phyloP scores from a whole-genome alignment of 1,140 invertebrate species.

The Semibalanus balanoides region DNA sequence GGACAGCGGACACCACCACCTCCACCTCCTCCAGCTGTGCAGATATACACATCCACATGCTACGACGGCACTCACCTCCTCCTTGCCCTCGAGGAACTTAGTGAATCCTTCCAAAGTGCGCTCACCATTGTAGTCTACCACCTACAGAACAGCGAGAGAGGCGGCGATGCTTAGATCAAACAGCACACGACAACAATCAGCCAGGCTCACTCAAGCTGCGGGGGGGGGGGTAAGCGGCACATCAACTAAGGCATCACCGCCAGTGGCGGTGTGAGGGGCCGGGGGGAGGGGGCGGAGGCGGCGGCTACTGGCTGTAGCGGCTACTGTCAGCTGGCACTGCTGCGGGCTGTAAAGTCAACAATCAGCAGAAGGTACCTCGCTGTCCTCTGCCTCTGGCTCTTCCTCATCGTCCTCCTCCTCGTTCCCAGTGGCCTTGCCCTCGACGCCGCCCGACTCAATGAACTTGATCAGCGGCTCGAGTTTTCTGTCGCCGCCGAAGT shows the following conservation, averaged over 20 bases:
- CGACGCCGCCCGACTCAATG: slow-evolving; percentile 54
- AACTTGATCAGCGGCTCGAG: slow-evolving; percentile 85
- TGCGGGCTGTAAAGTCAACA: no score
- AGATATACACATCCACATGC: no score
- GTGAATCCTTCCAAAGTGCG: slow-evolving; percentile 82
- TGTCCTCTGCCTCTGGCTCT: background rate
- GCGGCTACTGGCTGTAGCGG: slow-evolving; percentile 6
- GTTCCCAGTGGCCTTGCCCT: slow-evolving; percentile 36
- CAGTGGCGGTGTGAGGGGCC: slow-evolving; percentile 13
- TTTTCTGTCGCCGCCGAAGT: slow-evolving; percentile 89
- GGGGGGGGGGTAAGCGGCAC: slow-evolving; percentile 6
- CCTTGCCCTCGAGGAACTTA: slow-evolving; percentile 66
- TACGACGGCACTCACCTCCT: slow-evolving; percentile 7
- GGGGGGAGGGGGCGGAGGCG: background rate
- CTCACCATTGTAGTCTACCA: slow-evolving; percentile 86
- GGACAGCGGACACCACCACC: no score
- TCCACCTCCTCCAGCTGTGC: no score
- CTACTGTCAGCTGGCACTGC: no score
- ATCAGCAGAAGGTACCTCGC: no score
- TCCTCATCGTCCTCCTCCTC: background rate
- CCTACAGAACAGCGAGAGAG: slow-evolving; percentile 34
- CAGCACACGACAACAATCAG: slow-evolving; percentile 25
- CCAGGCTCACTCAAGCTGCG: slow-evolving; percentile 1
- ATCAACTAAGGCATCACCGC: background rate
- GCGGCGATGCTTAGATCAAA: slow-evolving; percentile 6